Conservation (phyloP, 2,888 invertebrate genomes). For the Hydraecia micacea region DNA sequence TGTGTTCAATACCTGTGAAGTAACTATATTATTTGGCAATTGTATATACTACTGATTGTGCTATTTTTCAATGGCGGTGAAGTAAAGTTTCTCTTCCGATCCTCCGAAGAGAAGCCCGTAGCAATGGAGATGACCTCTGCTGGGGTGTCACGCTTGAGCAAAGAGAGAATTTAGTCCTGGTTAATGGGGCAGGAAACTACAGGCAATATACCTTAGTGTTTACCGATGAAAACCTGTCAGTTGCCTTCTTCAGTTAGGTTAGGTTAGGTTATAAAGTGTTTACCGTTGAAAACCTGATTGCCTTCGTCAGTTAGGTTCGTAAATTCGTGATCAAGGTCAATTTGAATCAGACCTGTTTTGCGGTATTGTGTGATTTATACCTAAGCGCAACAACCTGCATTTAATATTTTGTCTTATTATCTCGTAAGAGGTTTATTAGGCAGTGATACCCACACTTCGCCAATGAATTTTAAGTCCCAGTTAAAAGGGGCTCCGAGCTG, state of each 20-base stretch:
- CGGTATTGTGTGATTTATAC: neutral
- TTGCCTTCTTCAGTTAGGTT: neutral
- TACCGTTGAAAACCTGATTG: neutral
- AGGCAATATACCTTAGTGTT: neutral
- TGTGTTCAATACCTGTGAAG: too few relatives aligned
- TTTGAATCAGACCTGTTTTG: neutral
- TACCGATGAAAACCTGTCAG: neutral
- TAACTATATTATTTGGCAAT: too few relatives aligned
- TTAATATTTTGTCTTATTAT: neutral
- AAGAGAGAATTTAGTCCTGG: neutral
- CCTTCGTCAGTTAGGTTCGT: neutral
- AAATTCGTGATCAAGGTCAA: conserved; percentile 25
- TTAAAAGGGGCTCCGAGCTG: too few relatives aligned
- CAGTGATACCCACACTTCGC: too few relatives aligned
- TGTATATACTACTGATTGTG: too few relatives aligned
- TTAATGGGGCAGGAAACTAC: neutral
- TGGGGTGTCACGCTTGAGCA: neutral
- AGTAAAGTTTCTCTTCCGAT: too few relatives aligned
- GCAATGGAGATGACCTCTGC: too few relatives aligned
- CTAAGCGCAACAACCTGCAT: neutral
- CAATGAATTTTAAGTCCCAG: too few relatives aligned
- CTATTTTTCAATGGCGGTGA: too few relatives aligned
- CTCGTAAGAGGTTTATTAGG: too few relatives aligned
- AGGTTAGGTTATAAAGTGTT: too few relatives aligned
- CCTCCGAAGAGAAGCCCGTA: too few relatives aligned